Base-by-base conservation (phyloP, 2,113 vertebrate species). In the Stegastes partitus region DNA sequence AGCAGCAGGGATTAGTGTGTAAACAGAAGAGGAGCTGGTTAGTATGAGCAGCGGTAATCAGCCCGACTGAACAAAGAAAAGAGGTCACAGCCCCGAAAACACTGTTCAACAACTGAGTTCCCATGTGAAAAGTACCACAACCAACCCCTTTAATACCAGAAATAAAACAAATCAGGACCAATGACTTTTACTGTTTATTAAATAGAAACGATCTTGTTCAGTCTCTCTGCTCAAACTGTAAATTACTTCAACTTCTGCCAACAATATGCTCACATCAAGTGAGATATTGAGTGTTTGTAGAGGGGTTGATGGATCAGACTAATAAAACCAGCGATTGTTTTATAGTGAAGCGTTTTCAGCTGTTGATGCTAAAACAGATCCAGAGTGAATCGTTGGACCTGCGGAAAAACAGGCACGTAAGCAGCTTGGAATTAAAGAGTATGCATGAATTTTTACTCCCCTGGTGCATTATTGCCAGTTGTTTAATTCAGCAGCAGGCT, bases 321-420 rank as follows among this genome's bases (percentile, higher is more conserved):
- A 34, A 63, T 77, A 58, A 54, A 79, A 69, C 44, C 31, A 49
- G 22, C 63, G 53, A 3, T 66, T 69, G 62, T 80, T 66, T 63
- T 49, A 39, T 19, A 11, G 37, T 25, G 47, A 79, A 49, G 47
- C 25, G 0, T 61, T 77, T 81, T 51, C 23, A 79, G 74, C 45
- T 68, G 44, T 50, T 47, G 74, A 26, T 53, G 34, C n/a, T 50
- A 31, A 5, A 70, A 64, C 39, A 15, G 62, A 66, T 67, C 39
- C 34, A 34, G 57, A 74, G 50, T 73, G 37, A 23, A 21, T 39
- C 55, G 57, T 83, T 28, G 34, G 39, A 68, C 28, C 1, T 10
- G 26, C 18, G 16, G 25, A n/a, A 49, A 28, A 68, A 61, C 45
- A 22, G 26, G 15, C 26, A 39, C 0, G 18, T 15, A 59, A 69